Base-by-base conservation (phyloP, 1,140 invertebrate species). In the Drosophila virilis region DNA sequence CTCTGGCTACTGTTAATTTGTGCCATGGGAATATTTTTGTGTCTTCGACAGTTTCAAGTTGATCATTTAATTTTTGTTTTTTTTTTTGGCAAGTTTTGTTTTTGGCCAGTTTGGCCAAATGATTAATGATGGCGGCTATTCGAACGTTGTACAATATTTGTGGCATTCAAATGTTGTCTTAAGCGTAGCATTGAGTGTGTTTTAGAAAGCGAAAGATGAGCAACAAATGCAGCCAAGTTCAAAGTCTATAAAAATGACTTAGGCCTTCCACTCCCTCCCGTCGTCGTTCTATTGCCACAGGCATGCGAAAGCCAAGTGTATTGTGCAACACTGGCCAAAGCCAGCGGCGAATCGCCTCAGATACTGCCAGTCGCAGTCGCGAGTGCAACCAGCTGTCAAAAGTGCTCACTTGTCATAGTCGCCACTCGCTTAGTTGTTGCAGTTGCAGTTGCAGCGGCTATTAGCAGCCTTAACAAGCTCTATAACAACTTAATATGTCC, bases 341-440 rank as follows among this genome's bases (percentile, higher is more conserved):
- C 13, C 54, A 66, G 62, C 62, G 62, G 62, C 62, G 55, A 79
- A 45, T 77, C 45, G 51, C 40, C 50, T 67, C 17, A 64, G 55
- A 45, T 74, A 57, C 22, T 5, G 22, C 22, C 22, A 28, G 15
- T 35, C 45, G 40, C 51, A 57, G 9, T 7, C 35, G 32, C 46
- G 64, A 57, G 77, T 78, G 82, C 80, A 81, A 69, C 79, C 72
- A 88, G 79, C 79, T 88, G 83, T 86, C 83, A 89, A 81, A 86
- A 86, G 79, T 58, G 72, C 76, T 77, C 74, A 69, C 64, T 80
- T 81, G 82, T 85, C 82, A 82, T 51, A 60, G 61, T 35, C 45
- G 55, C 43, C n/a, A 28, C 22, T 28, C 22, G 22, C 5, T 28
- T 28, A 4, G 22, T 28, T 28, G 17, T 38, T 13, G 52, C 37